Base-by-base conservation (phyloP, 2,888 invertebrate genomes). In the Noctua pronuba region DNA sequence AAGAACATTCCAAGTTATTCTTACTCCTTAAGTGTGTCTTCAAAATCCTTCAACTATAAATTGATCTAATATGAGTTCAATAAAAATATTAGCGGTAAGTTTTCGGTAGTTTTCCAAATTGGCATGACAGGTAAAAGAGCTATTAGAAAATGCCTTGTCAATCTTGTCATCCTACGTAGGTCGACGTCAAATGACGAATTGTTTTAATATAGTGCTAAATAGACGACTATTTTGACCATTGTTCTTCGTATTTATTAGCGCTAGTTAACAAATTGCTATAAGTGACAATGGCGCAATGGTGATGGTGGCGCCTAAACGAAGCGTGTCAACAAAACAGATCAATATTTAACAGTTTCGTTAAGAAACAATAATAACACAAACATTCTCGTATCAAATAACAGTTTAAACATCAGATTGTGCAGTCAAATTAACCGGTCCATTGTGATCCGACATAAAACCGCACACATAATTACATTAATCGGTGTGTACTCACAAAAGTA, bases 401-500 rank as follows among this genome's bases (percentile, higher is more conserved):
- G 65, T 75, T 83, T 72, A 72, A 82, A 85, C 70, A 80, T 72
- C 66, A 60, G 68, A 82, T 84, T 88, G 85, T 89, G 75, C 24
- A 73, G 77, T 84, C 75, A 87, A 86, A 89, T 88, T 87, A 86
- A 80, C 71, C 82, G 83, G 67, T 82, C 73, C 68, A 86, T 87
- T 86, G 88, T 89, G 73, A 88, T 73, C 66, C 64, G n/a, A 80
- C 87, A 91, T 90, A 92, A 92, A 91, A 91, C 92, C 90, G 88
- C 91, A 92, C 92, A 93, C 92, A 93, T 95, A 95, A 96, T 95
- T 95, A 95, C 91, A 93, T 93, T 95, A 96, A 95, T 95, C 94
- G 93, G 85, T 91, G 89, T 90, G 90, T 91, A 92, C 91, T 91
- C 92, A 95, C 94, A 95, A 95, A 95, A 94, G 94, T 93, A 94